Percentiles rank a stretch among this genome's conserved stretches.
Evolutionary conservation across 1,140 invertebrate genomes (phyloP).

Genomic region (Drosophila ficusphila): DNA sequence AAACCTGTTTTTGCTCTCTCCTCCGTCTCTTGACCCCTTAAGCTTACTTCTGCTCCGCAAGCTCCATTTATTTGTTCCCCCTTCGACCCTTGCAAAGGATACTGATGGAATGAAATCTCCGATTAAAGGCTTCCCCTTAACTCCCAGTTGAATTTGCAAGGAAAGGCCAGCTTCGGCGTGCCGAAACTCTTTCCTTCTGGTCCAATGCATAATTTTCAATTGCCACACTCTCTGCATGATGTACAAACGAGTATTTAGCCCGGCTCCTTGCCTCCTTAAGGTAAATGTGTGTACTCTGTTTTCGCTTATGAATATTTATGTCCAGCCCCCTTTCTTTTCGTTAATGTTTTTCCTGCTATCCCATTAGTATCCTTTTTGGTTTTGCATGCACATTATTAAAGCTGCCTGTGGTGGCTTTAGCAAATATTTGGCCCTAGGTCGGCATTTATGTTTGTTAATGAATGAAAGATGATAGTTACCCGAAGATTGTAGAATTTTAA

Average conservation of each 20-base stretch:
- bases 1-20: conserved; percentile 9
- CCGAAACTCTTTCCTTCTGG: conserved; percentile 6
- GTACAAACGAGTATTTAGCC: conserved; percentile 10
- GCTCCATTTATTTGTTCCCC: conserved; percentile 15
- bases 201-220: conserved; percentile 1
- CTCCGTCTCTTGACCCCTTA: conserved; percentile 14
- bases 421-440: conserved; percentile 3
- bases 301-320: conserved; percentile 45
- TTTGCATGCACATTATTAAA: conserved; percentile 55
- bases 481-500: conserved; percentile 10
- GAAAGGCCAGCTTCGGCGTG: conserved; percentile 20
- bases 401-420: conserved; percentile 12
- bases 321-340: background rate
- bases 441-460: conserved; percentile 2
- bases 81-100: conserved; percentile 29
- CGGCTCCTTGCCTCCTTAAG: conserved; percentile 36
- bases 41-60: conserved; percentile 36
- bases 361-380: conserved; percentile 5
- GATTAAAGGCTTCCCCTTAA: background rate
- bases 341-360: conserved; percentile 4
- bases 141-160: conserved; percentile 49
- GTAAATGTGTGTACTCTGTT: conserved; percentile 82
- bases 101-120: conserved; percentile 2
- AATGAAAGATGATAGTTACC: conserved; percentile 4
- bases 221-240: conserved; percentile 39